A percentile compares a stretch with the other conserved stretches of the same genome.
Evolutionary conservation across 2,113 vertebrate species (phyloP).

Genomic region (Alectura lathami): DNA sequence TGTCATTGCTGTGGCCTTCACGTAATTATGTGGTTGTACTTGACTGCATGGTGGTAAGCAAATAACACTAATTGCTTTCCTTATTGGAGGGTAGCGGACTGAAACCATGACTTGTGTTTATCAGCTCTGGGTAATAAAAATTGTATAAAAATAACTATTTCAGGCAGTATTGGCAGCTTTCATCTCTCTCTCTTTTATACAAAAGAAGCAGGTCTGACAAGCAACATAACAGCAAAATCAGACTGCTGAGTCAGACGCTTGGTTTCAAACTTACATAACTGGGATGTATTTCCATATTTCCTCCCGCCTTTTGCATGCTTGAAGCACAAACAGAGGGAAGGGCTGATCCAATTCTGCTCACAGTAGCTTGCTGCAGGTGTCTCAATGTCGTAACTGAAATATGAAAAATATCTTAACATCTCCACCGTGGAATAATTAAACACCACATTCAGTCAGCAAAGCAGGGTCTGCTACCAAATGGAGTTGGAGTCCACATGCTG

Average conservation of each 20-base stretch:
- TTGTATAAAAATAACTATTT: neutral
- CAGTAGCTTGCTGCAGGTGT: neutral
- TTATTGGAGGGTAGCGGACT: neutral
- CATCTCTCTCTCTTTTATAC: neutral
- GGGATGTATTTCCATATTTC: neutral
- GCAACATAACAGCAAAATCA: conserved; percentile 1
- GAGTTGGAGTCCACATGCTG: neutral
- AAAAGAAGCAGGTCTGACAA: neutral
- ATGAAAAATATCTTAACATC: neutral
- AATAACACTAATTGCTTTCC: conserved; percentile 36
- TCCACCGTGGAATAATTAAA: neutral
- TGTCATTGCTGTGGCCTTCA: neutral
- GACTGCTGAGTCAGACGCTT: conserved; percentile 28
- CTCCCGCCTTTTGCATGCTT: neutral
- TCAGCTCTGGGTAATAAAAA: conserved; percentile 22
- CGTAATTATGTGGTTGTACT: conserved; percentile 51
- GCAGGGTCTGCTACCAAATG: neutral
- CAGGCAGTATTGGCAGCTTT: neutral
- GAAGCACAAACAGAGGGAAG: neutral
- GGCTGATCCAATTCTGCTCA: neutral
- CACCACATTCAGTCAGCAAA: neutral
- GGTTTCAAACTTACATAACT: conserved; percentile 16
- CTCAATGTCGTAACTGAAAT: neutral
- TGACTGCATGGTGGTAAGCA: neutral
- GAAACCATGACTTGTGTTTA: conserved; percentile 48